phyloP scores from a whole-genome alignment of 1,140 invertebrate genomes.

The Bombus ignitus region DNA sequence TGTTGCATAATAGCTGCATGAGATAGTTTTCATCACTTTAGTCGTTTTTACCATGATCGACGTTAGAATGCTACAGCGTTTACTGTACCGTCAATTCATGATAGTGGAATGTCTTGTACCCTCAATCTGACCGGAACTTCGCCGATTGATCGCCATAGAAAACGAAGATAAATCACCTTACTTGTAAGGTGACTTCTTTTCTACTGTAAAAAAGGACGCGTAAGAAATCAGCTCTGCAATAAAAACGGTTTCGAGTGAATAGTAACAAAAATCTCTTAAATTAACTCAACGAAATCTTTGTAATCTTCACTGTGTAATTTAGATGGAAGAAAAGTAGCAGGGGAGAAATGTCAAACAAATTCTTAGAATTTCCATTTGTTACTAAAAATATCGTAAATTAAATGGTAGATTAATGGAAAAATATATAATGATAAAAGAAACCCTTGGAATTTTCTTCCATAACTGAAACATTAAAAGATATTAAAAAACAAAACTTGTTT shows the following conservation, averaged over 20 bases:
- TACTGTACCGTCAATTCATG: not conserved
- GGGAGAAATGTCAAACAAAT: not conserved
- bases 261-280: no score
- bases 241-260: not conserved
- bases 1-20: no score
- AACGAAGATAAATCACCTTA: slow-evolving; percentile 1
- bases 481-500: no score
- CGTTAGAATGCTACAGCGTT: not conserved
- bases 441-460: no score
- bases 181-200: not conserved
- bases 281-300: no score
- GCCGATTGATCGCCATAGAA: not conserved
- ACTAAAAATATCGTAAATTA: not conserved
- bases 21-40: not conserved
- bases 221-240: not conserved
- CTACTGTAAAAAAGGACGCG: not conserved
- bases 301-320: no score
- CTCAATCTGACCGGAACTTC: not conserved
- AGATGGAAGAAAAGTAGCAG: no score
- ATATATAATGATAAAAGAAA: no score
- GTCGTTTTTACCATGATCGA: not conserved
- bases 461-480: no score
- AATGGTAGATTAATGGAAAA: no score
- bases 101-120: not conserved
- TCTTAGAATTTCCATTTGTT: not conserved